Evolutionary conservation across 53 echinoderm and acorn worm genomes (phyloP), one percentile per base, ranked within the genome.

Genomic region (Zoroaster sp.): DNA sequence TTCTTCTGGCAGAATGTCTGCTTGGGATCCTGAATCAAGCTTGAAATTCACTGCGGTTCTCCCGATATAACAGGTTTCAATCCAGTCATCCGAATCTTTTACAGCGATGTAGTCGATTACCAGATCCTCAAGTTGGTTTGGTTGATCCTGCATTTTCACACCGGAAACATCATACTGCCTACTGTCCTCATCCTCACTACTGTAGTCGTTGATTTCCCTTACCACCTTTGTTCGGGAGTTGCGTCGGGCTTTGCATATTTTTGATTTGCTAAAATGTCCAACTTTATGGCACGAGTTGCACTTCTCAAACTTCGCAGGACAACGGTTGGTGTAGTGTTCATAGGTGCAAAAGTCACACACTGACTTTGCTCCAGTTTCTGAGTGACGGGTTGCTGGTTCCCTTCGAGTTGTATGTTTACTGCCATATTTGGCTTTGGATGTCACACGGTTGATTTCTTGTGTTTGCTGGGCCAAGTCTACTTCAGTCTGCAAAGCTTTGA

Each of bases 221-320:
- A 75, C 75, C 30, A 75, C 31, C 10, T 31, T 42, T 75, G 75
- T 21, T 46, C 75, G 47, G 28, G 75, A 45, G 43, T 46, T 75
- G 75, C 30, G 31, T 47, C 20, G 75, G 75, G 46, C 47, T 31
- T 45, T 44, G 75, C 75, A 75, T 46, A 75, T 1, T 46, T 25
- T 75, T 0, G 75, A 75, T 30, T 75, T 75, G 75, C 75, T 75
- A 44, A 75, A 75, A 75, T 75, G 75, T 44, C 75, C 75, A 75
- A 75, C 75, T 45, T 75, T 33, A 70, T 70, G 71, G 71, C 71
- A 70, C 9, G 71, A 70, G 71, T 70, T 70, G 35, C 71, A 70
- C 37, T 35, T 70, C 34, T 70, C 71, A 15, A 3, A 70, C 71
- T 35, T 0, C 33, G 34, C 71, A 36, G 71, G 71, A 70, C 71